Evolutionary conservation across 2,797 vertebrate genomes (phyloP).

Genomic region (Capromys pilorides): DNA sequence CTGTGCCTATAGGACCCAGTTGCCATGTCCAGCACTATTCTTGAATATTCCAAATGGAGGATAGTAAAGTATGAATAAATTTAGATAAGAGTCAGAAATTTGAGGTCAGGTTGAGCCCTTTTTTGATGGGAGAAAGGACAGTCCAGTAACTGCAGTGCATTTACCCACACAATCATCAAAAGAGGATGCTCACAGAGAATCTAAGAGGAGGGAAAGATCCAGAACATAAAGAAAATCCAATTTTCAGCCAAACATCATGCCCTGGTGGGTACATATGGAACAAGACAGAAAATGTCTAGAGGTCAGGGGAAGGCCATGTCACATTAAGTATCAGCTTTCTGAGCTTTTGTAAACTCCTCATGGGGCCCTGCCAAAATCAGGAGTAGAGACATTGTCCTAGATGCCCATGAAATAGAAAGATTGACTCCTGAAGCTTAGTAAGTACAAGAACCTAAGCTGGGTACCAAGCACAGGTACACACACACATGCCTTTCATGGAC

Average conservation of each 20-base stretch:
- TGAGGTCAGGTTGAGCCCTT: background rate
- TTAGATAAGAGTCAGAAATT: background rate
- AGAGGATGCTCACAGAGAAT: background rate
- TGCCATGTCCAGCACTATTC: background rate
- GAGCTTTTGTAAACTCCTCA: background rate
- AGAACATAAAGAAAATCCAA: background rate
- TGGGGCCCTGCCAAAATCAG: background rate
- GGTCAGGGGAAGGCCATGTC: background rate
- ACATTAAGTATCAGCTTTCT: background rate
- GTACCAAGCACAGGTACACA: too few species aligned
- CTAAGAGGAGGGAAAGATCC: background rate
- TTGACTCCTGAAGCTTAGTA: background rate
- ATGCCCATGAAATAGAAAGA: background rate
- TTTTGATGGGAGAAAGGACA: background rate
- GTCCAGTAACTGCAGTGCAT: background rate
- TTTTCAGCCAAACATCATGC: background rate
- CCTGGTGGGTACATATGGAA: background rate
- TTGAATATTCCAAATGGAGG: background rate
- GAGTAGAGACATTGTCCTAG: background rate
- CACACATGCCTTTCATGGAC: background rate
- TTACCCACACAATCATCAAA: background rate
- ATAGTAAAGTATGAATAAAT: background rate
- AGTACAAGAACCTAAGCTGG: background rate
- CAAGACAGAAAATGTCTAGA: background rate
- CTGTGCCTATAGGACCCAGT: background rate